Evolutionary conservation across 2,888 invertebrate genomes (phyloP).

Genomic region (Pteria penguin): DNA sequence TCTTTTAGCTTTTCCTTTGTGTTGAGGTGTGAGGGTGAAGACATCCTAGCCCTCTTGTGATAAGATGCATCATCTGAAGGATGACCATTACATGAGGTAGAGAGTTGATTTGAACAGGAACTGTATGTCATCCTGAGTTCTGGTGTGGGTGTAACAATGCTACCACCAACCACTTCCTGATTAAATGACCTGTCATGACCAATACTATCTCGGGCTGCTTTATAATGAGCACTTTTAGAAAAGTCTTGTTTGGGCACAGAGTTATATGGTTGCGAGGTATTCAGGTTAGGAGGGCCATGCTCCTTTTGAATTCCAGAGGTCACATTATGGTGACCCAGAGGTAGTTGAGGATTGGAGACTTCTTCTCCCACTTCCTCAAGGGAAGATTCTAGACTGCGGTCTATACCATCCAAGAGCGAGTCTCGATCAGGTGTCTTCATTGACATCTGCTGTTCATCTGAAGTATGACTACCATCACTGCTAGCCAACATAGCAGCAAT

Average conservation of each 20-base stretch:
- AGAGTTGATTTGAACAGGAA: conserved; percentile 19
- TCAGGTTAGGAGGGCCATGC: not conserved
- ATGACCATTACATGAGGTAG: conserved; percentile 16
- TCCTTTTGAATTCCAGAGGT: not conserved
- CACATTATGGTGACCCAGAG: no score
- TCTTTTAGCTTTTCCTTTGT: not conserved
- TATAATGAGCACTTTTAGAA: not conserved
- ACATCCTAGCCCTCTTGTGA: not conserved
- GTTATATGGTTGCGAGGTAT: not conserved
- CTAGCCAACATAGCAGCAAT: conserved; percentile 63
- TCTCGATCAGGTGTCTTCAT: conserved; percentile 5
- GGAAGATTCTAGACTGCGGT: conserved; percentile 49
- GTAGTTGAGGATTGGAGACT: not conserved
- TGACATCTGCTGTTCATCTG: conserved; percentile 20
- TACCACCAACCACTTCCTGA: not conserved
- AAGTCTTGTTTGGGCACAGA: not conserved
- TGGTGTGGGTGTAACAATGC: not conserved
- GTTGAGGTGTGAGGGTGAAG: not conserved
- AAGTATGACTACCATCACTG: conserved; percentile 41
- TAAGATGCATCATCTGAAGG: not conserved
- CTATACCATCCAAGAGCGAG: conserved; percentile 55
- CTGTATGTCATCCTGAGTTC: conserved; percentile 12
- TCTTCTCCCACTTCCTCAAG: conserved; percentile 14
- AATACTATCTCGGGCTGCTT: not conserved
- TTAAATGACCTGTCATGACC: not conserved